Evolutionary conservation across 2,888 invertebrate species (phyloP).

Genomic region (Luperina nickerlii): DNA sequence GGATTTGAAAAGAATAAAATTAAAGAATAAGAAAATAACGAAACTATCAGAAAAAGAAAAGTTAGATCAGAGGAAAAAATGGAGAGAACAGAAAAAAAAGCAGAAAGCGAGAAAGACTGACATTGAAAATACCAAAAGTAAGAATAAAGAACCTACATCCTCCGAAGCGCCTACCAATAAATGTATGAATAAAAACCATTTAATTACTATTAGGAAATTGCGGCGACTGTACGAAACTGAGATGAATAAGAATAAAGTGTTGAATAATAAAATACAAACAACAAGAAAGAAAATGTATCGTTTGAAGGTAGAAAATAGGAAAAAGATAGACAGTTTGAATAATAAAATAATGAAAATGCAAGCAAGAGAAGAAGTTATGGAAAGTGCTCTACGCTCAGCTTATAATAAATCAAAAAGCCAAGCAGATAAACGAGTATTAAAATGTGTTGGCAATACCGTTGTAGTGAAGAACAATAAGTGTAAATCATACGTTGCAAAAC

Average conservation of each 20-base stretch:
- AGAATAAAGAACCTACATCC: constrained; percentile 27
- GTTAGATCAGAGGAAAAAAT: constrained; percentile 13
- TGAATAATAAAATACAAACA: not conserved
- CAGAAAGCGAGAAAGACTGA: constrained; percentile 27
- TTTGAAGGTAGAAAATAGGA: not conserved
- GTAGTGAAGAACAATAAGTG: not conserved
- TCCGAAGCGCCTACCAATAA: constrained; percentile 1
- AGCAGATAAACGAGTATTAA: constrained; percentile 13
- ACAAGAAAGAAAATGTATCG: constrained; percentile 21
- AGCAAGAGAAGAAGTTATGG: constrained; percentile 14
- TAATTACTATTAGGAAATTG: constrained; percentile 14
- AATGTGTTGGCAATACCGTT: constrained; percentile 16
- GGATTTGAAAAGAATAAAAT: constrained; percentile 14
- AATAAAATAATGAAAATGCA: constrained; percentile 24
- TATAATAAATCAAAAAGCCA: constrained; percentile 24
- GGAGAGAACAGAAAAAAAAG: constrained; percentile 32
- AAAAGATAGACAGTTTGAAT: constrained; percentile 12
- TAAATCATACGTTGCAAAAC: constrained; percentile 21
- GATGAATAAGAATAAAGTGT: constrained; percentile 15
- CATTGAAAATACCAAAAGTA: constrained; percentile 12
- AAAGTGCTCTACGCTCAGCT: not conserved
- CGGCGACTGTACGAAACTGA: constrained; percentile 10
- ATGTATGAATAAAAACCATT: constrained; percentile 24
- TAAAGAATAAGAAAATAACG: constrained; percentile 22
- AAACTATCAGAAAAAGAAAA: constrained; percentile 23